A percentile compares a stretch with the other conserved stretches of the same genome.
phyloP scores from a whole-genome alignment of 1,140 invertebrate species.

The Sweltsa coloradensis region DNA sequence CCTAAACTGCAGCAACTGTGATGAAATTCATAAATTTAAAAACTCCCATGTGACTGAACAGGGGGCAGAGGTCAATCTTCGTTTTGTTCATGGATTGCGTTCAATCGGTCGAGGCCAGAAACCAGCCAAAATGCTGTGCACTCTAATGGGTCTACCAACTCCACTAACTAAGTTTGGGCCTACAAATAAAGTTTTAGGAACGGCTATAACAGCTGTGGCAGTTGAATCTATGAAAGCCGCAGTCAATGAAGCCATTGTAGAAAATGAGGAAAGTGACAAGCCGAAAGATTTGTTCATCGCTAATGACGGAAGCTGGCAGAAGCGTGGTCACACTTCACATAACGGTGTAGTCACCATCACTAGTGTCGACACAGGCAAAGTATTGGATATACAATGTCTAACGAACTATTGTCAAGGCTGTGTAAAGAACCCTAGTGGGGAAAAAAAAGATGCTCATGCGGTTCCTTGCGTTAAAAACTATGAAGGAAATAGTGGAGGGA shows the following conservation, averaged over 20 bases:
- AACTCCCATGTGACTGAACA: no score
- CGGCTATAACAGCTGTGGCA: constrained; percentile 9
- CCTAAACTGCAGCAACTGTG: no score
- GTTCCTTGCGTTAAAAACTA: constrained; percentile 7
- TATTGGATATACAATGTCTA: constrained; percentile 9
- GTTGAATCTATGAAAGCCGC: constrained; percentile 10
- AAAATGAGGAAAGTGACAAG: constrained; percentile 8
- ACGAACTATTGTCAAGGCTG: constrained; percentile 11
- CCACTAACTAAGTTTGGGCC: constrained; percentile 1
- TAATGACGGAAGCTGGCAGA: constrained; percentile 14
- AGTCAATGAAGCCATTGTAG: constrained; percentile 5
- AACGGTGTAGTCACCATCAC: constrained; percentile 11
- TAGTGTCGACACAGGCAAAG: constrained; percentile 10
- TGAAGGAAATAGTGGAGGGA: constrained; percentile 13
- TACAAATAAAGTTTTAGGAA: constrained; percentile 5
- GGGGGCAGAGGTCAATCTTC: constrained; percentile 7
- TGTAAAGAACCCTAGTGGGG: background rate
- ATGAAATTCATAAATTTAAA: no score
- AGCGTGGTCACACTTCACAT: constrained; percentile 8
- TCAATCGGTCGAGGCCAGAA: constrained; percentile 9
- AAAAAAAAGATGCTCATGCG: constrained; percentile 4
- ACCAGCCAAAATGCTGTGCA: constrained; percentile 9
- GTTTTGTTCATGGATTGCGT: constrained; percentile 9
- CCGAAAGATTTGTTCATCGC: constrained; percentile 6
- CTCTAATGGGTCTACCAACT: constrained; percentile 6